phyloP scores from a whole-genome alignment of 2,113 vertebrate species.

The Poeciliopsis occidentalis region DNA sequence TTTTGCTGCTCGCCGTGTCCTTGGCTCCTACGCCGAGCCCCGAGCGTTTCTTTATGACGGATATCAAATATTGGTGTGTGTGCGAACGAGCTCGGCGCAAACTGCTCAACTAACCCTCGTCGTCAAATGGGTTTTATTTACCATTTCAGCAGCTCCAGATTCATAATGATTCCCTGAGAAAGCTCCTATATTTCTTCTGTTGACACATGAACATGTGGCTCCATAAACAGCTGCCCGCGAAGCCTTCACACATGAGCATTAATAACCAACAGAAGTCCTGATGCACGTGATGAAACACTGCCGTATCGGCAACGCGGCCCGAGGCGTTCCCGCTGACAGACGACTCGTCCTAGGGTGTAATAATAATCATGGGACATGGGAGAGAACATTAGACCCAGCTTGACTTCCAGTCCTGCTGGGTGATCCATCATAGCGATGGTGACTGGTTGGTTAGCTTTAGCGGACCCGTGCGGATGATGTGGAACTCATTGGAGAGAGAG shows the following conservation, averaged over 20 bases:
- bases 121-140: background rate
- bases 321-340: conserved; percentile 53
- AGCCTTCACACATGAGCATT: background rate
- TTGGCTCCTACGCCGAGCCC: background rate
- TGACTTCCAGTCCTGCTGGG: conserved; percentile 55
- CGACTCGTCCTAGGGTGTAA: conserved; percentile 47
- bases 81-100: background rate
- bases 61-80: background rate
- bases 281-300: conserved; percentile 26
- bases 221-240: background rate
- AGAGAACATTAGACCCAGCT: conserved; percentile 53
- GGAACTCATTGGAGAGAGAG: conserved; percentile 27
- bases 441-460: conserved; percentile 55
- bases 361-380: conserved; percentile 64
- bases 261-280: conserved; percentile 34
- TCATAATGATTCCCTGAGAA: background rate
- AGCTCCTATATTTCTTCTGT: background rate
- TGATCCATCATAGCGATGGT: conserved; percentile 61
- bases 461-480: conserved; percentile 34
- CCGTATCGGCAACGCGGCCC: conserved; percentile 19
- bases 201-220: background rate
- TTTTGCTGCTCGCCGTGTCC: background rate
- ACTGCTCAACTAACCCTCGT: background rate
- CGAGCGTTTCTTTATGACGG: background rate
- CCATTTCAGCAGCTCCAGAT: background rate